Evolutionary conservation across 2,797 vertebrate species (phyloP).

Genomic region (Phalanger gymnotis): DNA sequence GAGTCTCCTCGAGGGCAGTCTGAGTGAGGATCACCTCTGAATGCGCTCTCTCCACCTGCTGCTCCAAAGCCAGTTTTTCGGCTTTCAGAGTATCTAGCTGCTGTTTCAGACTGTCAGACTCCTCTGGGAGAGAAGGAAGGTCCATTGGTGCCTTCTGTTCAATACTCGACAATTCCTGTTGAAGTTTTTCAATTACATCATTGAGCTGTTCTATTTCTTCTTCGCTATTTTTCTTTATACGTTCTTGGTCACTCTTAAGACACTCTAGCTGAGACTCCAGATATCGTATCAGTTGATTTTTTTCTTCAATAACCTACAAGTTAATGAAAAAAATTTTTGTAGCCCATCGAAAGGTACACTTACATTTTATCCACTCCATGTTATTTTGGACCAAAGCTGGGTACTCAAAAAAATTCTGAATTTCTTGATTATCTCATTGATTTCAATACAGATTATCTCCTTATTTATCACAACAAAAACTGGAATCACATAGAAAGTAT

Average conservation of each 20-base stretch:
- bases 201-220: constrained; percentile 94
- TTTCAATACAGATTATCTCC: constrained; percentile 29
- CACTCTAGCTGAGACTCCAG: constrained; percentile 93
- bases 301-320: constrained; percentile 88
- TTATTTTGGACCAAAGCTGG: constrained; percentile 38
- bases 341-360: background rate
- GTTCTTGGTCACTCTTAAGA: constrained; percentile 92
- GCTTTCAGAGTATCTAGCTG: constrained; percentile 77
- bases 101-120: constrained; percentile 85
- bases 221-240: constrained; percentile 88
- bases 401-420: background rate
- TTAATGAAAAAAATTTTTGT: constrained; percentile 56
- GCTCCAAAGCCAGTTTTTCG: constrained; percentile 82
- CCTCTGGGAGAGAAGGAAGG: constrained; percentile 76
- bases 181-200: constrained; percentile 95
- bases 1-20: constrained; percentile 86
- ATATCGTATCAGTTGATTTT: constrained; percentile 90
- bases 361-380: constrained; percentile 47
- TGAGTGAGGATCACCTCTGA: constrained; percentile 72
- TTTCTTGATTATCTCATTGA: constrained; percentile 26
- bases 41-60: constrained; percentile 79
- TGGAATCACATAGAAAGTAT: constrained; percentile 41
- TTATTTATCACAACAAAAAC: constrained; percentile 29
- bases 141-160: constrained; percentile 86
- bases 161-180: constrained; percentile 92